These are phyloP conservation scores for Lutra lutra DNA, from an alignment of 2,797 vertebrate species.

Conservation along the genomic window DNA sequence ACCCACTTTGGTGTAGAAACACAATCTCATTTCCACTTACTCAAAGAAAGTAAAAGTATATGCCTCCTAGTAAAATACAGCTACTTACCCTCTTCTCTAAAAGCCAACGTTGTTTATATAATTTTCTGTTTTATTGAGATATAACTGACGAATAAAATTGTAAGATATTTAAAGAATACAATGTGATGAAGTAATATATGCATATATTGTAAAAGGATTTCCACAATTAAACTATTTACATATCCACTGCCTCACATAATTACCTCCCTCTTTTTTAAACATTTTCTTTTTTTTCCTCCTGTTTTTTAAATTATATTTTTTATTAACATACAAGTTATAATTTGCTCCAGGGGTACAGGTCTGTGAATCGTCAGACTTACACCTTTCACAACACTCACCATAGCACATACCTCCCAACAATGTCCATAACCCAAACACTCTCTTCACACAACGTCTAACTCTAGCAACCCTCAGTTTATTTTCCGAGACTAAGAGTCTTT, in stretches of 20 bases:
- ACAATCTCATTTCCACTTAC: background rate
- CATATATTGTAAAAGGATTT: background rate
- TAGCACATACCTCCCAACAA: no score
- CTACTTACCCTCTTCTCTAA: constrained; percentile 1
- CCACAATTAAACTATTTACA: background rate
- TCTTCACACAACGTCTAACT: no score
- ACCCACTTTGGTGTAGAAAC: no score
- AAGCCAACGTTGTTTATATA: background rate
- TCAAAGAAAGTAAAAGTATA: background rate
- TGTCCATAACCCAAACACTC: no score
- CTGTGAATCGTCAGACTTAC: no score
- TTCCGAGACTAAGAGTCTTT: no score
- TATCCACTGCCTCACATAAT: background rate
- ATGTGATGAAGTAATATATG: background rate
- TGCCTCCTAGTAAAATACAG: background rate
- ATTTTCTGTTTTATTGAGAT: background rate
- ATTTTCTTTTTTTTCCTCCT: no score
- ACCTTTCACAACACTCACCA: no score
- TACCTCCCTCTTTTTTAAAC: background rate
- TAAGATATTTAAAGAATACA: background rate
- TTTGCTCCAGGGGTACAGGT: no score
- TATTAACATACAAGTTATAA: no score
- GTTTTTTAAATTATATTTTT: no score
- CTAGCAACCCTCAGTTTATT: no score
- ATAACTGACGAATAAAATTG: background rate